These are phyloP conservation scores for Drosophila histrio DNA, from an alignment of 2,888 invertebrate species.

Conservation along the genomic window DNA sequence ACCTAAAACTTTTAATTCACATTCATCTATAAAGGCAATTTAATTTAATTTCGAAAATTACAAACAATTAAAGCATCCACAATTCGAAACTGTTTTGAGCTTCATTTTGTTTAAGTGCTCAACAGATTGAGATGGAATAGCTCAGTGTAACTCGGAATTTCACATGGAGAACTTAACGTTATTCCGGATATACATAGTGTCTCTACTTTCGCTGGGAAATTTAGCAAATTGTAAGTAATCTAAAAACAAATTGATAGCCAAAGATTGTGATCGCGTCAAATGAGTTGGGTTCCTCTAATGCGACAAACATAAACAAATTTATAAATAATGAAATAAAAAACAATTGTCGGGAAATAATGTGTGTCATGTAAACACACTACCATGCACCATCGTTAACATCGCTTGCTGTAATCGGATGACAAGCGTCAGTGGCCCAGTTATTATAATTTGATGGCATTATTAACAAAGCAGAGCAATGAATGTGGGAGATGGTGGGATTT, in stretches of 20 bases:
- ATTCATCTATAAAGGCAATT: slow-evolving; percentile 30
- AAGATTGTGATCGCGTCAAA: slow-evolving; percentile 44
- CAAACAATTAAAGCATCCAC: slow-evolving; percentile 43
- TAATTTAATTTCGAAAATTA: slow-evolving; percentile 51
- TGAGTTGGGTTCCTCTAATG: slow-evolving; percentile 28
- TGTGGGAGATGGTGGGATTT: neutral
- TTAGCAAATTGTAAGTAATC: slow-evolving; percentile 33
- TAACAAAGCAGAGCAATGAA: slow-evolving; percentile 46
- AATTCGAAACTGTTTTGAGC: neutral
- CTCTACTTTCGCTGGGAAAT: neutral
- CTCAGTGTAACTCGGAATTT: slow-evolving; percentile 34
- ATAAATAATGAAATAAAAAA: neutral
- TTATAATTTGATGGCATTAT: slow-evolving; percentile 66
- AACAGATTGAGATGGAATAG: neutral
- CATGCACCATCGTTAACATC: slow-evolving; percentile 15
- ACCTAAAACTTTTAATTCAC: slow-evolving; percentile 9
- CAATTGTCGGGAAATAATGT: slow-evolving; percentile 13
- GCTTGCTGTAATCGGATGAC: slow-evolving; percentile 55
- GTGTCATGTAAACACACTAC: slow-evolving; percentile 53
- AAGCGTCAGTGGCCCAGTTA: slow-evolving; percentile 74
- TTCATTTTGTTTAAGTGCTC: slow-evolving; percentile 20
- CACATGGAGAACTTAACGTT: slow-evolving; percentile 2
- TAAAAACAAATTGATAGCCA: neutral
- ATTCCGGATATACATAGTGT: slow-evolving; percentile 1
- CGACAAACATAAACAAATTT: slow-evolving; percentile 53